Conservation (phyloP, 2,797 vertebrate species). For the Peromyscus attwateri region DNA sequence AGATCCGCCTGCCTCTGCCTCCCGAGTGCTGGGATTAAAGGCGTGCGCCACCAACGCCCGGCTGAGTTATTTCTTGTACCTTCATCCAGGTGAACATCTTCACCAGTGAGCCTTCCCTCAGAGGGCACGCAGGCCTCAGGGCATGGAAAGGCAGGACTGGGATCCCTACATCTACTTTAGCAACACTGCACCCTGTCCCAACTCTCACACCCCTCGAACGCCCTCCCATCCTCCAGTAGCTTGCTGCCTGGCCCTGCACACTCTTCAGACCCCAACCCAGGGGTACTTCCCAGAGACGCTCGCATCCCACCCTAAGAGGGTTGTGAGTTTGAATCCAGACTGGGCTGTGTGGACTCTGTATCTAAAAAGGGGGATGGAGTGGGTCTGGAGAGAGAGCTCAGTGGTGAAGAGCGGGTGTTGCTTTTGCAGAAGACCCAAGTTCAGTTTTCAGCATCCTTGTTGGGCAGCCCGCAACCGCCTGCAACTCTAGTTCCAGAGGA, state of each 20-base stretch:
- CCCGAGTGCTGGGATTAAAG: too few relatives aligned
- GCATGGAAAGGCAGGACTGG: not conserved
- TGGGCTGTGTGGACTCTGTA: not conserved
- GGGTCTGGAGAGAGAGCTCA: not conserved
- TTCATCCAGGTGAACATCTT: not conserved
- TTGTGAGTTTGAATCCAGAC: not conserved
- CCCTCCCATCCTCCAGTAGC: not conserved
- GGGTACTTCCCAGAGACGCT: not conserved
- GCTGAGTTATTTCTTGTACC: not conserved
- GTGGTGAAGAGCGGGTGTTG: too few relatives aligned
- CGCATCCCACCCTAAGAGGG: too few relatives aligned
- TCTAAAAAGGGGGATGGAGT: not conserved
- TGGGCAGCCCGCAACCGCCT: not conserved
- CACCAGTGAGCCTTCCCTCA: not conserved
- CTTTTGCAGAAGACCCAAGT: not conserved
- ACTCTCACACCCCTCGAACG: not conserved
- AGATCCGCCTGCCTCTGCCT: too few relatives aligned
- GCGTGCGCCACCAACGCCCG: too few relatives aligned
- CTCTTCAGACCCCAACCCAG: not conserved
- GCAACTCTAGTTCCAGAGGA: not conserved
- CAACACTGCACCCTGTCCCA: not conserved
- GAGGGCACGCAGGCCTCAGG: not conserved
- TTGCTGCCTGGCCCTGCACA: fast-evolving
- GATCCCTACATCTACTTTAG: not conserved
- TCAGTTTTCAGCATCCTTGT: not conserved